These are phyloP conservation scores for Heliconius nattereri DNA, from an alignment of 1,140 invertebrate species.

Conservation along the genomic window DNA sequence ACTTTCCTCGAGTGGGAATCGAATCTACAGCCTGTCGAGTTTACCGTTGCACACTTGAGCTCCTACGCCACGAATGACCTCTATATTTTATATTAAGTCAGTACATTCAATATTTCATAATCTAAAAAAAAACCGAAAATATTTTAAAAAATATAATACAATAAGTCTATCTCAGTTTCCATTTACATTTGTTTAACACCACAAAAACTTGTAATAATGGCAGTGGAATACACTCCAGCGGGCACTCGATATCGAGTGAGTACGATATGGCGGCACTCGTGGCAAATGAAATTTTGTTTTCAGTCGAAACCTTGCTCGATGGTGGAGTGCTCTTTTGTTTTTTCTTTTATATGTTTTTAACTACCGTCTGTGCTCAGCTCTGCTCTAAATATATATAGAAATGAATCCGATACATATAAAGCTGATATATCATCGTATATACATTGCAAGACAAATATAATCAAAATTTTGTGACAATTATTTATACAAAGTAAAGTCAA, in stretches of 20 bases:
- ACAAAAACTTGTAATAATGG: conserved; percentile 30
- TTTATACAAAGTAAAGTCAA: no score
- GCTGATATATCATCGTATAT: background rate
- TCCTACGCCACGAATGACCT: no score
- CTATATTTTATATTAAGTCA: no score
- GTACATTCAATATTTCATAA: no score
- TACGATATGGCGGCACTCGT: conserved; percentile 36
- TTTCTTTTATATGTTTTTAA: conserved; percentile 31
- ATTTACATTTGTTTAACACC: conserved; percentile 8
- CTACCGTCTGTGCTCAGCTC: background rate
- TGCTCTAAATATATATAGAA: background rate
- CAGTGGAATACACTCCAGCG: conserved; percentile 29
- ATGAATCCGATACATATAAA: background rate
- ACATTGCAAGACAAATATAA: no score
- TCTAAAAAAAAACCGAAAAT: background rate
- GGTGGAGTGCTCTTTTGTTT: conserved; percentile 28
- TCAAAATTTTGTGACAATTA: no score
- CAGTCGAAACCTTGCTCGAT: conserved; percentile 31
- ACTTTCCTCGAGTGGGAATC: no score
- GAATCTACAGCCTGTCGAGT: no score
- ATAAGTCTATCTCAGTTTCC: conserved; percentile 3
- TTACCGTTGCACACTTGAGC: no score
- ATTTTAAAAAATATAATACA: background rate
- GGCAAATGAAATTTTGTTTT: conserved; percentile 41
- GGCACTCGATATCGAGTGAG: conserved; percentile 30